These are phyloP conservation scores for Tiaroga cobitis DNA, from an alignment of 2,797 vertebrate genomes.

Conservation along the genomic window DNA sequence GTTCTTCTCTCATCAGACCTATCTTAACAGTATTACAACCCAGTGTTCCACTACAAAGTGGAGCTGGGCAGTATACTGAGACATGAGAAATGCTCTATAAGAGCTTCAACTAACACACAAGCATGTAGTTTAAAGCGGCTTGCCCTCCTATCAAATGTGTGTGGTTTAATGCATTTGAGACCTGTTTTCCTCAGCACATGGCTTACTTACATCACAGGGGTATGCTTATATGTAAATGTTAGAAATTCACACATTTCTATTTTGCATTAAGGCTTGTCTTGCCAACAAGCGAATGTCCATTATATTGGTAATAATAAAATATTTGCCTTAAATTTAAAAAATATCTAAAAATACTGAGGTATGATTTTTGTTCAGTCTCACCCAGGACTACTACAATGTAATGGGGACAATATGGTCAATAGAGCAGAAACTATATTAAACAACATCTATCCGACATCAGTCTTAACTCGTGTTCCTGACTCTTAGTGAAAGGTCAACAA, in stretches of 20 bases:
- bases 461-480: no score
- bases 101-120: not conserved
- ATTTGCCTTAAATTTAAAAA: no score
- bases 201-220: no score
- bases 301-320: no score
- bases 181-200: not conserved
- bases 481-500: not conserved
- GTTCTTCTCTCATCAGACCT: conserved; percentile 36
- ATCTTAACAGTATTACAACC: not conserved
- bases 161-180: not conserved
- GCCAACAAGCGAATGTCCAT: no score
- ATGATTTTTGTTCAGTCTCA: no score
- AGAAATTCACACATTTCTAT: no score
- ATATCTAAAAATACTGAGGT: no score
- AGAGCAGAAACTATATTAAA: not conserved
- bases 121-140: not conserved
- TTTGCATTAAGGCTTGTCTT: no score
- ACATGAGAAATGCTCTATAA: not conserved
- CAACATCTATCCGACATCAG: no score
- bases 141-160: not conserved
- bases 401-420: not conserved
- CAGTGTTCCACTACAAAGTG: not conserved
- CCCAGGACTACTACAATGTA: no score
- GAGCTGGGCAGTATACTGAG: not conserved
- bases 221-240: no score